phyloP scores from a whole-genome alignment of 2,888 invertebrate genomes.

The Cremastobaeus sp. region DNA sequence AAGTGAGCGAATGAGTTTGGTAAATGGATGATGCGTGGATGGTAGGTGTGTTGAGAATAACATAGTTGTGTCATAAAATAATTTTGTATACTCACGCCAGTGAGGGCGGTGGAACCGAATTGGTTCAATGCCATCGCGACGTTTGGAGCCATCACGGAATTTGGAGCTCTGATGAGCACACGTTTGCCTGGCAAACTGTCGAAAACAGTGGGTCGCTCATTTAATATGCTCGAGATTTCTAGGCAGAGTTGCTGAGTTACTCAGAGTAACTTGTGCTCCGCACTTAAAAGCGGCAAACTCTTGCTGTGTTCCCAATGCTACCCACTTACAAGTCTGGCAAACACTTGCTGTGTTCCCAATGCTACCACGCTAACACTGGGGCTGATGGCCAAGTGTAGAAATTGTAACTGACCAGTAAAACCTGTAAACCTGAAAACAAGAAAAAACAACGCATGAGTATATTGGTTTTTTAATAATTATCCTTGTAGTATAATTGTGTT shows the following conservation, averaged over 20 bases:
- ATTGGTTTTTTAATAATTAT: not conserved
- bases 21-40: no score
- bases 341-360: slow-evolving; percentile 83
- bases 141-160: no score
- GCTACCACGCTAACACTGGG: slow-evolving; percentile 93
- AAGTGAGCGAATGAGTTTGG: no score
- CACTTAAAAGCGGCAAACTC: slow-evolving; percentile 94
- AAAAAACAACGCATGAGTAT: no score
- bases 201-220: no score
- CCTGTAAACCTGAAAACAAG: slow-evolving; percentile 80
- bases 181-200: no score
- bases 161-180: no score
- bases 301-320: slow-evolving; percentile 94
- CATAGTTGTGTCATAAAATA: no score
- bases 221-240: slow-evolving; percentile 89
- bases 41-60: no score
- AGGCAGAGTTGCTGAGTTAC: slow-evolving; percentile 89
- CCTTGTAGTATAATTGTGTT: not conserved
- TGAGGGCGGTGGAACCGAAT: no score
- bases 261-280: slow-evolving; percentile 91
- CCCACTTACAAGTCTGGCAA: slow-evolving; percentile 84
- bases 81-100: no score
- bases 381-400: slow-evolving; percentile 98
- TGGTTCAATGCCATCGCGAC: no score
- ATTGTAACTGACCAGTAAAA: slow-evolving; percentile 91